Evolutionary conservation across 1,140 invertebrate species (phyloP), one percentile per base, ranked within the genome.

Genomic region (Lucilia sericata): DNA sequence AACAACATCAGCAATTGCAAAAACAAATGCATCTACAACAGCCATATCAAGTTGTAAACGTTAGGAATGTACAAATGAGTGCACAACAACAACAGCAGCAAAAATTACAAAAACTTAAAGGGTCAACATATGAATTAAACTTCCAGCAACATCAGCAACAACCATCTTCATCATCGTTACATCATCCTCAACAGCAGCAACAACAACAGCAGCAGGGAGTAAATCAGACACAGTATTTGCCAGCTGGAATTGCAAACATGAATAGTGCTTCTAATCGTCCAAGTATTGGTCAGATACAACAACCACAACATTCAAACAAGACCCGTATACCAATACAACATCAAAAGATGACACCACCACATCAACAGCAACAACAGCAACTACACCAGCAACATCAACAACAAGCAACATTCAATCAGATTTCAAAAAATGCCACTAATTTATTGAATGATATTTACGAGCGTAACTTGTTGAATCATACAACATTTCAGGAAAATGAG

Each of bases 351-450:
- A n/a, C 42, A 80, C n/a, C 17, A 70, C 36, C 21, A 2, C 65
- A 49, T 74, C 84, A 85, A 36, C 83, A 84, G 7, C 81, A 81
- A 12, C 85, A 84, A 13, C 74, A 84, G 1, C 84, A 82, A 21
- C 65, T 36, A 36, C 84, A 36, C 65, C 82, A 84, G 21, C 83
- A 82, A 84, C 42, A 55, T 42, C 83, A 75, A 25, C 83, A 49
- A 30, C 85, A 85, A 78, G 49, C 55, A 42, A 84, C 85, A 85
- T 86, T 86, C 84, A 86, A 86, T 86, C 85, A 86, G 83, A 86
- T 86, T 83, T 86, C 86, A 5, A 86, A 86, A 85, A 86, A 85
- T 70, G 85, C 86, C 21, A 86, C 86, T 25, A 86, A 86, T 86
- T 82, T 86, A 74, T 65, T 86, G 80, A 84, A 86, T 47, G 86